Conservation (phyloP, 1,140 invertebrate genomes). For the Latrodectus geometricus region DNA sequence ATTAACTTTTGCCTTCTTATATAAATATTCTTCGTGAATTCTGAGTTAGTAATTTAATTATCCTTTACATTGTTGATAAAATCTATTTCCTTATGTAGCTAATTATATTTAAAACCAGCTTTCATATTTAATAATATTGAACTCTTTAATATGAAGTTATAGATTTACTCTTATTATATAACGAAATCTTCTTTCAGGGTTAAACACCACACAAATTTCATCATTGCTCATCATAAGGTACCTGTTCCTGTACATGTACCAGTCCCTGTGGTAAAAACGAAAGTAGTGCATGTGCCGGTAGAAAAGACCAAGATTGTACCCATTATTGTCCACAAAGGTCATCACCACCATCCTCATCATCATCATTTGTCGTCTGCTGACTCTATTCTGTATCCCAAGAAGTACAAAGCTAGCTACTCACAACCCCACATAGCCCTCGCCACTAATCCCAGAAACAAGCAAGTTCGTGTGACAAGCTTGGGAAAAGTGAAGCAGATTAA, state of each 20-base stretch:
- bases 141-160: too few relatives aligned
- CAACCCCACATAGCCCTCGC: not conserved
- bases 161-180: not conserved
- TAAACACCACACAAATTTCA: conserved; percentile 59
- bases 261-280: conserved; percentile 48
- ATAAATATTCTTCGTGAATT: too few relatives aligned
- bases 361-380: not conserved
- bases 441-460: not conserved
- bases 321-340: conserved; percentile 49
- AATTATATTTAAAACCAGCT: too few relatives aligned
- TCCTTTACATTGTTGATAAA: too few relatives aligned
- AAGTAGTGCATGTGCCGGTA: conserved; percentile 52
- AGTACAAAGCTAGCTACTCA: not conserved
- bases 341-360: not conserved
- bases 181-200: conserved; percentile 19
- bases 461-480: conserved; percentile 36
- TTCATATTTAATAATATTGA: too few relatives aligned
- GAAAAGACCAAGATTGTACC: conserved; percentile 57
- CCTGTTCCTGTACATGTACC: conserved; percentile 35
- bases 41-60: too few relatives aligned
- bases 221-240: conserved; percentile 56
- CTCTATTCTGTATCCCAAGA: not conserved
- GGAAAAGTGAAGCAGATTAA: conserved; percentile 5
- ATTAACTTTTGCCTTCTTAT: too few relatives aligned
- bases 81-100: too few relatives aligned